Percentiles rank a stretch among this genome's conserved stretches.
Evolutionary conservation across 2,797 vertebrate species (phyloP).

Genomic region (Enteromius trimaculatus): DNA sequence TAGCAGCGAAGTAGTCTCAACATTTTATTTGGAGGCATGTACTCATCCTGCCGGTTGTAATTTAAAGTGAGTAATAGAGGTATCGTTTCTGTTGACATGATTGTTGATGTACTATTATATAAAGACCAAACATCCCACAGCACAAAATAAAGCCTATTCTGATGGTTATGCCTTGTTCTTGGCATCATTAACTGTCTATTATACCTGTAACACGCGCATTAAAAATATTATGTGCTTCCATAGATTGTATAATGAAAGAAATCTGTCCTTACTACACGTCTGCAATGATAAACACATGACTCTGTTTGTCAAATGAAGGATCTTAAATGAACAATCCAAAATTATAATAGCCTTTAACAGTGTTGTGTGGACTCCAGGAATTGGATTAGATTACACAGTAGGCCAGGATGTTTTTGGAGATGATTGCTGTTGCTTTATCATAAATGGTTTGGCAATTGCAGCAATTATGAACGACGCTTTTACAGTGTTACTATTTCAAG

Average conservation of each 20-base stretch:
- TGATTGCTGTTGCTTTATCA: conserved; percentile 19
- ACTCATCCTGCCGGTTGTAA: not conserved
- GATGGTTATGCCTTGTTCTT: not conserved
- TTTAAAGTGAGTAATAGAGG: conserved; percentile 21
- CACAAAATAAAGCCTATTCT: not conserved
- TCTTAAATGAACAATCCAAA: not conserved
- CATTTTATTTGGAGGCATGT: not conserved
- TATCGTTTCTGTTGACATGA: not conserved
- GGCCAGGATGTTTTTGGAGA: not conserved
- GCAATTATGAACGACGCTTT: conserved; percentile 16
- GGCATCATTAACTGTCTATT: not conserved
- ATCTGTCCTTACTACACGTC: not conserved
- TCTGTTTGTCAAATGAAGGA: not conserved
- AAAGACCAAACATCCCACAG: not conserved
- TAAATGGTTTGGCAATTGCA: conserved; percentile 1
- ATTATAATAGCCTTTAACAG: not conserved
- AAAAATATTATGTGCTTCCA: not conserved
- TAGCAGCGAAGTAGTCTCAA: not conserved
- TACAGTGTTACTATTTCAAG: conserved; percentile 17
- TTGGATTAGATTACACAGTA: not conserved
- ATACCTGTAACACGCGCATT: not conserved
- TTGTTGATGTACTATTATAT: not conserved
- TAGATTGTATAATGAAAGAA: not conserved
- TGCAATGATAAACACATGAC: not conserved
- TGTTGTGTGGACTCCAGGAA: not conserved